phyloP scores from a whole-genome alignment of 2,888 invertebrate species.

The Hetaerina titia region DNA sequence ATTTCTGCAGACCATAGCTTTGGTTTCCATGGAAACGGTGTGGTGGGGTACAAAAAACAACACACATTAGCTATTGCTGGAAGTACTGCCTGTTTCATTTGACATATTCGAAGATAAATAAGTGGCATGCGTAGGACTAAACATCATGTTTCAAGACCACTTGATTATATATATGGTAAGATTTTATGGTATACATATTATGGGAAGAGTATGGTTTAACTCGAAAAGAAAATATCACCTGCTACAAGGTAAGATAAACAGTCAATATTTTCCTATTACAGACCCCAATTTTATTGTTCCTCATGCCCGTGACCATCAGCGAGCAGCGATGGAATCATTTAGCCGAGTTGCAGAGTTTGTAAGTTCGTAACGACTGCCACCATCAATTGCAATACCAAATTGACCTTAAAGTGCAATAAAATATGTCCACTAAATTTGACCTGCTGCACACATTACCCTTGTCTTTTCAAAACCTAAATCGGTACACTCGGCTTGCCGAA shows the following conservation, averaged over 20 bases:
- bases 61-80: background rate
- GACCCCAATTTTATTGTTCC: slow-evolving; percentile 81
- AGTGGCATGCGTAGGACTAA: background rate
- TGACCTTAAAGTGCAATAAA: too few species aligned
- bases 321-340: slow-evolving; percentile 79
- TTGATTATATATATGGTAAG: slow-evolving; percentile 48
- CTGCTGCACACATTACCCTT: too few species aligned
- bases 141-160: slow-evolving; percentile 25
- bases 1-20: background rate
- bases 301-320: slow-evolving; percentile 80
- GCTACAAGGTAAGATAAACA: too few species aligned
- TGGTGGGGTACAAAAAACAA: background rate
- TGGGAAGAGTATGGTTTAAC: background rate
- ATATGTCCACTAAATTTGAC: too few species aligned
- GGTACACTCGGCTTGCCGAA: too few species aligned
- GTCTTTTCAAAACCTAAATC: too few species aligned
- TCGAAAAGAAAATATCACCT: background rate
- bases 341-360: slow-evolving; percentile 81
- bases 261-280: slow-evolving; percentile 72
- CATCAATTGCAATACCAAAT: too few species aligned
- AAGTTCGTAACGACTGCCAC: slow-evolving; percentile 72
- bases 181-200: background rate
- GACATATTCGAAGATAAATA: background rate
- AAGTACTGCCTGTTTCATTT: background rate
- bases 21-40: background rate